A percentile compares a stretch with the other conserved stretches of the same genome.
Evolutionary conservation across 1,140 invertebrate species (phyloP).

Genomic region (Polypedilum vanderplanki): DNA sequence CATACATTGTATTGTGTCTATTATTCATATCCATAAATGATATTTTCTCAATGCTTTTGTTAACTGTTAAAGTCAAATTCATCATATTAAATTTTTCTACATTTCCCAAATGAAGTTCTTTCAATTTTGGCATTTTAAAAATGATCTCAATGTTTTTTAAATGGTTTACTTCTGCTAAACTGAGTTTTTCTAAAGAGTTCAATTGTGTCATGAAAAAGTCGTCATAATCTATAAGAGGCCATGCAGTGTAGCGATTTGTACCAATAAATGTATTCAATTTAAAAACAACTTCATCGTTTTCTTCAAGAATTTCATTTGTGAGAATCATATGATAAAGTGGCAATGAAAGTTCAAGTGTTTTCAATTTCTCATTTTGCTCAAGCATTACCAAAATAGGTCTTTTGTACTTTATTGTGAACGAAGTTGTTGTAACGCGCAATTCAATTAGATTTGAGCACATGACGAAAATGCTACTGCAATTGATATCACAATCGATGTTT

Average conservation of each 20-base stretch:
- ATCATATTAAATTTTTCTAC: neutral
- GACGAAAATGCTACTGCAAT: neutral
- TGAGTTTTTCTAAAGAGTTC: neutral
- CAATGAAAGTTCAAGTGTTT: too few relatives aligned
- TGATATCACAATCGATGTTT: neutral
- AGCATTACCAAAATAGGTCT: too few relatives aligned
- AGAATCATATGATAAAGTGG: neutral
- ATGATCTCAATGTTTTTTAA: neutral
- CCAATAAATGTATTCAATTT: neutral
- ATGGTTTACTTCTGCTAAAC: neutral
- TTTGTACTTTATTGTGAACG: too few relatives aligned
- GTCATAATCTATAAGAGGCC: neutral
- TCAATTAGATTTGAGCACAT: neutral
- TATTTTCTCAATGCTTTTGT: neutral
- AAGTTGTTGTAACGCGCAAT: neutral
- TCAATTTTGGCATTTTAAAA: neutral
- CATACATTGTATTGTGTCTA: neutral
- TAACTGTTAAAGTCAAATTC: neutral
- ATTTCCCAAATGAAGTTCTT: neutral
- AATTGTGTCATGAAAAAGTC: neutral
- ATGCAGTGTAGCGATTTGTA: neutral
- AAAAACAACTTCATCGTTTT: neutral
- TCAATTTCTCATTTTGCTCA: too few relatives aligned
- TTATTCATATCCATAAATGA: neutral
- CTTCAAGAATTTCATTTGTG: neutral